phyloP scores from a whole-genome alignment of 1,140 invertebrate species.

The Achatina immaculata region DNA sequence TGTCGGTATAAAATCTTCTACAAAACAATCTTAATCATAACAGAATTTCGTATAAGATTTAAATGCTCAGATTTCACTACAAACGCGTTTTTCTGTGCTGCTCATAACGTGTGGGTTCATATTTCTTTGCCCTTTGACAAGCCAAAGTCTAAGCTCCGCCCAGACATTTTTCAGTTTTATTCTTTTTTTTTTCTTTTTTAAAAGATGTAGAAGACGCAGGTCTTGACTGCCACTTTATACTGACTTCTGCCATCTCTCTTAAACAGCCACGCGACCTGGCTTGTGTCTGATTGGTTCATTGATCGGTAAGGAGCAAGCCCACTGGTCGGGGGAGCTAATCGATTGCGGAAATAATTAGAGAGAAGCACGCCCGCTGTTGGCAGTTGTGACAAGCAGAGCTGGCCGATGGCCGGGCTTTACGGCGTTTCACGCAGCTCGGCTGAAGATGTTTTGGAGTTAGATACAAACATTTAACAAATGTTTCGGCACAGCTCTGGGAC shows the following conservation, averaged over 20 bases:
- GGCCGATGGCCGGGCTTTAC: too few species aligned
- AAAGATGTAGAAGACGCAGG: not conserved
- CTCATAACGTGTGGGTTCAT: too few species aligned
- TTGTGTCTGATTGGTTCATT: slow-evolving; percentile 18
- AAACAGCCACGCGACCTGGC: not conserved
- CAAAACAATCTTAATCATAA: too few species aligned
- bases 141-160: not conserved
- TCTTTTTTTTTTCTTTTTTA: not conserved
- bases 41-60: too few species aligned
- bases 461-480: too few species aligned
- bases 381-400: not conserved
- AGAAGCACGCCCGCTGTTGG: slow-evolving; percentile 1
- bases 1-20: too few species aligned
- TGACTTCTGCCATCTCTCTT: not conserved
- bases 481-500: too few species aligned
- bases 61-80: too few species aligned
- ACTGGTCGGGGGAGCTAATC: not conserved
- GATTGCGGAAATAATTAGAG: not conserved
- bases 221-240: not conserved
- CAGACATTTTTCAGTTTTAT: not conserved
- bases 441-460: too few species aligned
- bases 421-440: too few species aligned
- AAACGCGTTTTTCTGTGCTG: too few species aligned
- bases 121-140: too few species aligned
- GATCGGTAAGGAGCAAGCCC: not conserved